Evolutionary conservation across 2,888 invertebrate genomes (phyloP).

Genomic region (Conus canariensis): DNA sequence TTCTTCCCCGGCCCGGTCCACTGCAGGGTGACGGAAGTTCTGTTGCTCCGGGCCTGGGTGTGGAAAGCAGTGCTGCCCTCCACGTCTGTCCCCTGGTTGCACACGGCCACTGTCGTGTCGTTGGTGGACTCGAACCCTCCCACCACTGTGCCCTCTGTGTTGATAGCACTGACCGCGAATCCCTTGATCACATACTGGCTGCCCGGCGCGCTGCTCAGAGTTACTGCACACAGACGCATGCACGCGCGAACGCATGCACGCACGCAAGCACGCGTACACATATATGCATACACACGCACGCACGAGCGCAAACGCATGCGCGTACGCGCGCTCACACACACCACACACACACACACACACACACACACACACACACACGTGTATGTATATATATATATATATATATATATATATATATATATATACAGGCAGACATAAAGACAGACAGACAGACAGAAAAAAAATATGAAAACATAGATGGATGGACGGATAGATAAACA

Average conservation of each 20-base stretch:
- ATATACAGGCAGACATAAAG: not conserved
- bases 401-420: not conserved
- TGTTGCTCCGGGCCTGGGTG: slow-evolving; percentile 17
- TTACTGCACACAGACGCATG: slow-evolving; percentile 1
- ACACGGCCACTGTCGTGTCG: not conserved
- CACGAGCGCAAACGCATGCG: no score
- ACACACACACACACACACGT: not conserved
- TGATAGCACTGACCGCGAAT: slow-evolving; percentile 35
- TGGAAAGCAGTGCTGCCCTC: slow-evolving; percentile 39
- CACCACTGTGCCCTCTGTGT: slow-evolving; percentile 33
- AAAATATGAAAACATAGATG: no score
- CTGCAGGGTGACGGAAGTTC: slow-evolving; percentile 24
- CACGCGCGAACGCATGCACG: not conserved
- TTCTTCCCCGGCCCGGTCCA: slow-evolving; percentile 36
- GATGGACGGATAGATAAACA: no score
- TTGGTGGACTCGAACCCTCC: not conserved
- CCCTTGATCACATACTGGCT: slow-evolving; percentile 24
- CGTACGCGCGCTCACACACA: not conserved
- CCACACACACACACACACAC: not conserved
- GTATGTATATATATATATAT: no score
- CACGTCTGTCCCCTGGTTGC: slow-evolving; percentile 25
- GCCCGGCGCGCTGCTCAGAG: not conserved
- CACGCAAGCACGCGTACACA: not conserved
- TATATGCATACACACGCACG: not conserved
- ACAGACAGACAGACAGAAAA: no score